phyloP scores from a whole-genome alignment of 2,113 vertebrate species.

The Gasterosteus nipponicus region DNA sequence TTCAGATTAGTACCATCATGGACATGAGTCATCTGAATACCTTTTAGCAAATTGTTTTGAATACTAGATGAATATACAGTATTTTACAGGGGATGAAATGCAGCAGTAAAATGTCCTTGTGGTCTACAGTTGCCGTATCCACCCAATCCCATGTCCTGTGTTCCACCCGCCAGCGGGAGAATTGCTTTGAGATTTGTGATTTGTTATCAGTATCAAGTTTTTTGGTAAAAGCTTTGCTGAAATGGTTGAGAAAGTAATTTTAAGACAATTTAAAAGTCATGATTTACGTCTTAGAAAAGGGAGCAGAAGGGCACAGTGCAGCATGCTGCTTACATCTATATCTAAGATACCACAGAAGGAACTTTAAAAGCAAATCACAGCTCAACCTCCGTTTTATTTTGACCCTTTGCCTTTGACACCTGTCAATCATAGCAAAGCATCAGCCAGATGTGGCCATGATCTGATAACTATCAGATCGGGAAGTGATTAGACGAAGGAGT shows the following conservation, averaged over 20 bases:
- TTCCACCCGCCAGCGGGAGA: background rate
- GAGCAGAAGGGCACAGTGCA: conserved; percentile 27
- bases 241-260: conserved; percentile 43
- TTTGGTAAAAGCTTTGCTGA: conserved; percentile 24
- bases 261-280: conserved; percentile 25
- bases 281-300: conserved; percentile 20
- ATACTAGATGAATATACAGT: background rate
- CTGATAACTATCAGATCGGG: background rate
- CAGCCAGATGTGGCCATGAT: background rate
- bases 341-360: conserved; percentile 2
- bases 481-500: background rate
- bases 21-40: conserved; percentile 30
- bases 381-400: background rate
- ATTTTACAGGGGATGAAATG: conserved; percentile 25
- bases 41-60: conserved; percentile 25
- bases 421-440: background rate
- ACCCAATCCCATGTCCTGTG: conserved; percentile 2
- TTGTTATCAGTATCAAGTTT: conserved; percentile 49
- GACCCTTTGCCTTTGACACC: too few species aligned
- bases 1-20: conserved; percentile 7
- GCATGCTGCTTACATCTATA: background rate
- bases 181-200: conserved; percentile 38
- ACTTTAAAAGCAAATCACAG: background rate
- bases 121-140: background rate
- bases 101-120: conserved; percentile 35